Percentiles rank a stretch among this genome's conserved stretches.
These are phyloP conservation scores for Shargacucullia verbasci DNA, from an alignment of 2,888 invertebrate species.

Conservation along the genomic window DNA sequence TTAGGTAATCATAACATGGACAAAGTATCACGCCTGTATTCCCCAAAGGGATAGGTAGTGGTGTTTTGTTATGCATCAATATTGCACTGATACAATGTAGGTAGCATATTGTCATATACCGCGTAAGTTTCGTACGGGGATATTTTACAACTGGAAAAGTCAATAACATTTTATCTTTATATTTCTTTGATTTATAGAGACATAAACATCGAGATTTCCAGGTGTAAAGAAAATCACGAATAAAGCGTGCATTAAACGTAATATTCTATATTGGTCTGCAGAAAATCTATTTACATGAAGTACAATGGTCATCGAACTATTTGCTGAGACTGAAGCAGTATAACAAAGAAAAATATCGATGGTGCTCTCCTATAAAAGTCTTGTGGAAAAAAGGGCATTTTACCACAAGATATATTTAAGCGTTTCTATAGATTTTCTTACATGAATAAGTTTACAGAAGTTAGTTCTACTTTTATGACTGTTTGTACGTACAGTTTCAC, in stretches of 20 bases:
- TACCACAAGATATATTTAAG: conserved; percentile 14
- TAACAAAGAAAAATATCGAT: conserved; percentile 28
- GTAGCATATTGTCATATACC: too few species aligned
- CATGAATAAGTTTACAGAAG: conserved; percentile 25
- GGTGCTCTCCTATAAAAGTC: neutral
- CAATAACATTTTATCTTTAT: too few species aligned
- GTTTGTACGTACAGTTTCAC: conserved; percentile 7
- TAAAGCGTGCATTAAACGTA: too few species aligned
- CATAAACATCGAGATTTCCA: conserved; percentile 17
- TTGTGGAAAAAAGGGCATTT: conserved; percentile 2
- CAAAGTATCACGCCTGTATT: too few species aligned
- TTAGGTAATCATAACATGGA: too few species aligned
- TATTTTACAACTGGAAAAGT: too few species aligned
- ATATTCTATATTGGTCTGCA: conserved; percentile 6
- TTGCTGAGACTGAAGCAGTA: conserved; percentile 1
- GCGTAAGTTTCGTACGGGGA: too few species aligned
- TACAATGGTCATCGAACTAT: conserved; percentile 25
- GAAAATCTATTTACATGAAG: conserved; percentile 14
- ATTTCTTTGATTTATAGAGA: conserved; percentile 5
- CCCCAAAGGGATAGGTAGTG: too few species aligned
- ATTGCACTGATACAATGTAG: too few species aligned
- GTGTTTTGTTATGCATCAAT: too few species aligned
- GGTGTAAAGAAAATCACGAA: too few species aligned
- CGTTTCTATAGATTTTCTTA: conserved; percentile 29
- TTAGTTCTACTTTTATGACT: conserved; percentile 21